Evolutionary conservation across 2,113 vertebrate species (phyloP).

Genomic region (Alethe diademata): DNA sequence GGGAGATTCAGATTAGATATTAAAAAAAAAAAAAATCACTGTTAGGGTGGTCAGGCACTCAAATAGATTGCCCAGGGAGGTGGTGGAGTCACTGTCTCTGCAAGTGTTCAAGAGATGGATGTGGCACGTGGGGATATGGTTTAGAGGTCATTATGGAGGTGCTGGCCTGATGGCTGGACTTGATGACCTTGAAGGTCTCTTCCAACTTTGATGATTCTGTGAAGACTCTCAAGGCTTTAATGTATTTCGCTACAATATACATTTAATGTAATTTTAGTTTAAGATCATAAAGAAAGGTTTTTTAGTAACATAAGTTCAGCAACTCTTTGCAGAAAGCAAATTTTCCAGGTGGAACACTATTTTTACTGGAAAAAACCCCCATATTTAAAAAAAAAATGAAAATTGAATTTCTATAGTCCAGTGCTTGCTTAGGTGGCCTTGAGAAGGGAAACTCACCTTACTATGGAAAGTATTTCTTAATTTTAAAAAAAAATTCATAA

Average conservation of each 20-base stretch:
- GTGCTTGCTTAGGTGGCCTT: background rate
- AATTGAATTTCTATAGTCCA: background rate
- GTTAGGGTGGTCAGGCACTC: background rate
- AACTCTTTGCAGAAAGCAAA: background rate
- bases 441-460: background rate
- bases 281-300: background rate
- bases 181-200: background rate
- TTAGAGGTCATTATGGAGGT: background rate
- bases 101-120: background rate
- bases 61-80: background rate
- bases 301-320: background rate
- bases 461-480: background rate
- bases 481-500: background rate
- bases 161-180: background rate
- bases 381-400: background rate
- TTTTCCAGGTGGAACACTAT: background rate
- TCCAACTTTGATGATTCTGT: background rate
- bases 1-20: background rate
- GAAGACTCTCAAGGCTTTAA: background rate
- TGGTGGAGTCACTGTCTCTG: background rate
- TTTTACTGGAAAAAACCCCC: background rate
- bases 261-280: background rate
- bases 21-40: background rate
- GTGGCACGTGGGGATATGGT: background rate
- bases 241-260: background rate